A percentile compares a stretch with the other conserved stretches of the same genome.
Conservation (phyloP, 2,888 invertebrate species). For the Acleris literana region DNA sequence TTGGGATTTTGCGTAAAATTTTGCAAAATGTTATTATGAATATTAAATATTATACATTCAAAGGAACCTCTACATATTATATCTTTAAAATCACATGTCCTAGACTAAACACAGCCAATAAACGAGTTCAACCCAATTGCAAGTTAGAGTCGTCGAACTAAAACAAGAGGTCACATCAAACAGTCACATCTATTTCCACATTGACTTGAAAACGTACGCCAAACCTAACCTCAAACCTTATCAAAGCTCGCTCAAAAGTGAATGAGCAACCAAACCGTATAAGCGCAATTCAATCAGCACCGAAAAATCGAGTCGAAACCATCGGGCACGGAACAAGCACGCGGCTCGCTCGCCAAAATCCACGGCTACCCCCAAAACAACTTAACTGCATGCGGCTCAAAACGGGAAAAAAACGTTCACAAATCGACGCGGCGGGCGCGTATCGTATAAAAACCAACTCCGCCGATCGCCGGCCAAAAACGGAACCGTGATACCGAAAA, state of each 20-base stretch:
- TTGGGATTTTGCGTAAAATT: too few relatives aligned
- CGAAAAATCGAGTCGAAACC: slow-evolving; percentile 63
- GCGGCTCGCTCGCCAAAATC: slow-evolving; percentile 71
- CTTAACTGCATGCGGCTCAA: slow-evolving; percentile 67
- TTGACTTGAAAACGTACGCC: slow-evolving; percentile 46
- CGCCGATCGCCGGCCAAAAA: slow-evolving; percentile 79
- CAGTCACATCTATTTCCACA: too few relatives aligned
- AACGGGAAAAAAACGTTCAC: slow-evolving; percentile 72
- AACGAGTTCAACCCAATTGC: too few relatives aligned
- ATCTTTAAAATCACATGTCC: too few relatives aligned
- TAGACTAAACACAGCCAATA: too few relatives aligned
- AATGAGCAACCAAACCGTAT: slow-evolving; percentile 73
- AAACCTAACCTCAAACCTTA: slow-evolving; percentile 55
- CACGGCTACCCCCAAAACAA: slow-evolving; percentile 78
- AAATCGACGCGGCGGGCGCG: slow-evolving; percentile 71
- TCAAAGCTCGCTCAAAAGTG: slow-evolving; percentile 62
- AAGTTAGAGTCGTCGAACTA: too few relatives aligned
- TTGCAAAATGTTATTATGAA: too few relatives aligned
- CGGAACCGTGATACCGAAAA: slow-evolving; percentile 83
- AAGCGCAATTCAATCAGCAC: slow-evolving; percentile 79
- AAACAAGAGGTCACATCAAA: too few relatives aligned
- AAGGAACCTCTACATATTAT: too few relatives aligned
- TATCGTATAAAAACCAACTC: slow-evolving; percentile 79
- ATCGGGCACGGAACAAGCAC: slow-evolving; percentile 75
- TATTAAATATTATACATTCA: too few relatives aligned